A percentile compares a stretch with the other conserved stretches of the same genome.
Evolutionary conservation across 2,797 vertebrate genomes (phyloP).

Genomic region (Chaenodraco wilsoni): DNA sequence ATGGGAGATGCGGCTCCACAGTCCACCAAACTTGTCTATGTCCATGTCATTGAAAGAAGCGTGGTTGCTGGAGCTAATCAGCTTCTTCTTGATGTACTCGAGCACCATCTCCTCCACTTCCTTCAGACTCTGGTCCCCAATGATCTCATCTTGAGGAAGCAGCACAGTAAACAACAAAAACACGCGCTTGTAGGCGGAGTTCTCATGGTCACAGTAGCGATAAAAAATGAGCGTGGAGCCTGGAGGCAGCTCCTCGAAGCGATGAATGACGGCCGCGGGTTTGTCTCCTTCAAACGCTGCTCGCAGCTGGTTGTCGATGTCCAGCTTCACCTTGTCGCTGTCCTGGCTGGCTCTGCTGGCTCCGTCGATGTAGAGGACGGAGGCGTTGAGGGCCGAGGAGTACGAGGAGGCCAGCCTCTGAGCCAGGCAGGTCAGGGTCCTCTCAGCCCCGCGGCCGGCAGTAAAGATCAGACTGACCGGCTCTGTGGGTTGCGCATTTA

Average conservation of each 20-base stretch:
- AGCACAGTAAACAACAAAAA: constrained; percentile 91
- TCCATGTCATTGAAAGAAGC: constrained; percentile 86
- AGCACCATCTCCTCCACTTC: constrained; percentile 89
- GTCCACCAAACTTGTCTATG: constrained; percentile 88
- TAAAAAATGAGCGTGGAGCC: constrained; percentile 94
- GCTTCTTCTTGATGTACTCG: constrained; percentile 85
- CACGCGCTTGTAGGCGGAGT: constrained; percentile 88
- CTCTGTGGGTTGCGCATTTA: constrained; percentile 78
- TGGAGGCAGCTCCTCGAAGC: constrained; percentile 89
- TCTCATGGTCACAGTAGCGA: constrained; percentile 95
- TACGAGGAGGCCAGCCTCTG: constrained; percentile 81
- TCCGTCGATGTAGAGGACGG: constrained; percentile 83
- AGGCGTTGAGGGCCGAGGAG: constrained; percentile 77
- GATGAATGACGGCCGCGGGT: constrained; percentile 88
- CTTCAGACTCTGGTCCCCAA: constrained; percentile 54
- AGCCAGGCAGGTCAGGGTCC: constrained; percentile 89
- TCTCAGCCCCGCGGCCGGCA: constrained; percentile 79
- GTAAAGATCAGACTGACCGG: constrained; percentile 90
- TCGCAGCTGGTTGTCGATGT: constrained; percentile 85
- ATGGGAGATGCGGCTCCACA: constrained; percentile 96
- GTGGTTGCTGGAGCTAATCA: constrained; percentile 68
- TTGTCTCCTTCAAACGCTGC: constrained; percentile 82
- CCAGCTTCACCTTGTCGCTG: constrained; percentile 86
- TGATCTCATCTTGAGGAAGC: constrained; percentile 83
- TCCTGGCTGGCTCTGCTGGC: constrained; percentile 66